Percentiles rank a stretch among this genome's conserved stretches.
These are phyloP conservation scores for Oncorhynchus tshawytscha DNA, from an alignment of 2,113 vertebrate genomes.

Conservation along the genomic window DNA sequence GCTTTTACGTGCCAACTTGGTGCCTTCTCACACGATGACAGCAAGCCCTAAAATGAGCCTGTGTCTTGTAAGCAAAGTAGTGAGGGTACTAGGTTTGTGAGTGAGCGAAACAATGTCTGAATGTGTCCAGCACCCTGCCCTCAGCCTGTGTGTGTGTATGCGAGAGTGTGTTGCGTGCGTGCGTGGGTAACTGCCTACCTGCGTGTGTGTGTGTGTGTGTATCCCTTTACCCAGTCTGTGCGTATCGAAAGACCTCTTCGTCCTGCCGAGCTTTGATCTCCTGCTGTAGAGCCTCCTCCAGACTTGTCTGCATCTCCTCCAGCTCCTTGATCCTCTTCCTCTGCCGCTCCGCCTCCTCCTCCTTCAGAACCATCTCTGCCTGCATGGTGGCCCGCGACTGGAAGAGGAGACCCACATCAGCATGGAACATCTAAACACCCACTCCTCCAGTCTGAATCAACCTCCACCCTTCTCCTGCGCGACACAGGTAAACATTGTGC, in stretches of 20 bases:
- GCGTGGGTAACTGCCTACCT: neutral
- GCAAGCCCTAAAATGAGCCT: neutral
- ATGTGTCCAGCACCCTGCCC: too few relatives aligned
- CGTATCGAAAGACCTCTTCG: slow-evolving; percentile 85
- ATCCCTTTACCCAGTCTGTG: slow-evolving; percentile 83
- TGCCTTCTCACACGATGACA: neutral
- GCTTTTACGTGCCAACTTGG: neutral
- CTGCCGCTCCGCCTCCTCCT: slow-evolving; percentile 87
- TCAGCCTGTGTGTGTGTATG: neutral
- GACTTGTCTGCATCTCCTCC: slow-evolving; percentile 88
- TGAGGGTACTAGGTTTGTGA: too few relatives aligned
- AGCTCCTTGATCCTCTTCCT: slow-evolving; percentile 88
- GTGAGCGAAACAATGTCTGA: too few relatives aligned
- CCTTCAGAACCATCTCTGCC: slow-evolving; percentile 90
- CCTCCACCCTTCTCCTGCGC: neutral
- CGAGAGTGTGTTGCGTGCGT: neutral
- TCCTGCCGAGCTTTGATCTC: slow-evolving; percentile 89
- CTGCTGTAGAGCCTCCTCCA: slow-evolving; percentile 89
- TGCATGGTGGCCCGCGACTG: slow-evolving; percentile 93
- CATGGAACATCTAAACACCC: neutral
- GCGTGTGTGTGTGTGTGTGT: neutral
- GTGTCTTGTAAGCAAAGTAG: too few relatives aligned
- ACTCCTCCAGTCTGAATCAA: neutral
- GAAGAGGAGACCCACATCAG: neutral
- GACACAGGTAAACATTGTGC: neutral